Evolutionary conservation across 1,140 invertebrate species (phyloP), one percentile per base, ranked within the genome.

Genomic region (Druon quercuslanigerum): DNA sequence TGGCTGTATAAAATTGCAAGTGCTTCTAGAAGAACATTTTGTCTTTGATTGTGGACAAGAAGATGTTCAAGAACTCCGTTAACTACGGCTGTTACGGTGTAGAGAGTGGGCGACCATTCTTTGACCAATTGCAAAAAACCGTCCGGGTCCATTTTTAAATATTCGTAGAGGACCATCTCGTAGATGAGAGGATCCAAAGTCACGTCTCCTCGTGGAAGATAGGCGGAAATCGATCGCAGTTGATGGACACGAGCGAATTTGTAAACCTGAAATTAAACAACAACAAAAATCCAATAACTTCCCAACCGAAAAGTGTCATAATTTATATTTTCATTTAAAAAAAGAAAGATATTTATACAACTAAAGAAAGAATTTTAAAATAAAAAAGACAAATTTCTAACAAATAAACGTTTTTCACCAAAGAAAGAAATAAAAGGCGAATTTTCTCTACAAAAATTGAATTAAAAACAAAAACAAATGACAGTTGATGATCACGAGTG

Each of bases 161-260:
- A 99, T 87, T 99, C 98, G 84, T 96, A 97, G 3, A 99, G 92
- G 50, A 99, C 97, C 93, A 98, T 96, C 92, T 99, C 98, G 91
- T 99, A 99, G 77, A 98, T 95, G 52, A 96, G 94, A 0, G 96
- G 94, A 88, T 95, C 95, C 14, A 99, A 92, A 74, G 94, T 94
- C 46, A 96, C 93, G 13, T 94, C 91, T 12, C 93, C 93, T 83
- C 94, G 93, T 46, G 95, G 95, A 60, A 99, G 92, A 90, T 98
- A 98, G 0, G 95, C 93, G 85, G 97, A 97, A 13, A 99, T 94
- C 3, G 95, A 94, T 84, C 97, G 92, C 12, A 99, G 90, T 83
- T 98, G 96, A 81, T 96, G 94, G 6, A 96, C 94, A 83, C 94
- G 93, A 12, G 95, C 95, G 93, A 99, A 99, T 91, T 98, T 97